Evolutionary conservation across 1,140 invertebrate species (phyloP).

Genomic region (Steinernema feltiae): DNA sequence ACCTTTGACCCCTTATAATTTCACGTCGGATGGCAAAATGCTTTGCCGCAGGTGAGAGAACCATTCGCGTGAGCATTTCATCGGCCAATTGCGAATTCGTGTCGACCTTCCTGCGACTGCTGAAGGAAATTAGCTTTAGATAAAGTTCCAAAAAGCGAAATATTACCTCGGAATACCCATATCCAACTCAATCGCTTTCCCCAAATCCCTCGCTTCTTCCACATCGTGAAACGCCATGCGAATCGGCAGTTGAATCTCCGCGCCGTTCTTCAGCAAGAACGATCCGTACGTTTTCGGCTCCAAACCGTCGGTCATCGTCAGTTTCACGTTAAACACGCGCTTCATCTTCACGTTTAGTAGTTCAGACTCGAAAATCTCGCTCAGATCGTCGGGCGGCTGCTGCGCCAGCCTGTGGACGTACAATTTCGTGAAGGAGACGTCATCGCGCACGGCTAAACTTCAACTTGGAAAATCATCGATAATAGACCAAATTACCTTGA

Average conservation of each 20-base stretch:
- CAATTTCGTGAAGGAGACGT: not conserved
- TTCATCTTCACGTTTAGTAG: conserved; percentile 24
- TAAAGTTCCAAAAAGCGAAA: not conserved
- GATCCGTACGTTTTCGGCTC: conserved; percentile 31
- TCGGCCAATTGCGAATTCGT: conserved; percentile 26
- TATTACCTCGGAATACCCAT: conserved; percentile 26
- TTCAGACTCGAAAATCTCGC: conserved; percentile 29
- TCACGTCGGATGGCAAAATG: conserved; percentile 28
- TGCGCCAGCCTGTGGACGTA: conserved; percentile 25
- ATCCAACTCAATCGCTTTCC: conserved; percentile 31
- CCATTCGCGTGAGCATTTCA: conserved; percentile 25
- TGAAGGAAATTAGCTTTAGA: conserved; percentile 7
- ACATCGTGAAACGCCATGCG: conserved; percentile 29
- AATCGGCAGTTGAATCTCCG: conserved; percentile 30
- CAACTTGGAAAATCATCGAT: not conserved
- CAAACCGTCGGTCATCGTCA: conserved; percentile 26
- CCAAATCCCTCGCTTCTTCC: conserved; percentile 27
- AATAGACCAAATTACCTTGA: conserved; percentile 21
- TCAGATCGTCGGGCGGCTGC: conserved; percentile 19
- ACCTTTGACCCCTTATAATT: conserved; percentile 29
- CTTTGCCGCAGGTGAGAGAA: conserved; percentile 29
- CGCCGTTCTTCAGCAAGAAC: conserved; percentile 23
- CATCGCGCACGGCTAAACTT: conserved; percentile 7
- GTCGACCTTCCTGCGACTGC: conserved; percentile 27
- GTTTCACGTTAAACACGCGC: conserved; percentile 12